Percentiles rank a stretch among this genome's conserved stretches.
These are phyloP conservation scores for Urocitellus parryii DNA, from an alignment of 2,113 vertebrate species.

Conservation along the genomic window DNA sequence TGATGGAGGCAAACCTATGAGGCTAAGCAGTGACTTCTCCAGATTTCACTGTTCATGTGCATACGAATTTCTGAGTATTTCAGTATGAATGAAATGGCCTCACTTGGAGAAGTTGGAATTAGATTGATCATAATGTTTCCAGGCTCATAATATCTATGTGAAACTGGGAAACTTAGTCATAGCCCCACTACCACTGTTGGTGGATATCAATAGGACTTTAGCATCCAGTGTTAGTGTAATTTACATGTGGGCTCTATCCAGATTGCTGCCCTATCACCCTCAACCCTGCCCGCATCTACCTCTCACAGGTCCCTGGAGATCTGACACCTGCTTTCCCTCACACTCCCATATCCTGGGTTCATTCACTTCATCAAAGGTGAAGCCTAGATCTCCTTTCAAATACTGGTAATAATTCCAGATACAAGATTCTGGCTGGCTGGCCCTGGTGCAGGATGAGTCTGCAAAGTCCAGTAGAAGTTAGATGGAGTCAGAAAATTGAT, in stretches of 20 bases:
- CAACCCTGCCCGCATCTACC: not conserved
- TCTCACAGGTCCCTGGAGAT: not conserved
- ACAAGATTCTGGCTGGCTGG: not conserved
- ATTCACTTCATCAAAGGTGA: not conserved
- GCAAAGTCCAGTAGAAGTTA: not conserved
- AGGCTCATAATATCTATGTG: not conserved
- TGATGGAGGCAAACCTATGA: not conserved
- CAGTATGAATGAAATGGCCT: not conserved
- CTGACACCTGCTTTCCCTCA: not conserved
- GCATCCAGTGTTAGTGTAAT: not conserved
- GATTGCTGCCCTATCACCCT: not conserved
- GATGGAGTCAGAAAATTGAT: not conserved
- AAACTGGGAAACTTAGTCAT: not conserved
- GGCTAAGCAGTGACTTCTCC: not conserved
- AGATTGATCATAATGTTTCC: not conserved
- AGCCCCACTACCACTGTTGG: not conserved
- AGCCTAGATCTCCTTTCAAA: not conserved
- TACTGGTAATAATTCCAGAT: not conserved
- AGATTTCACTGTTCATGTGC: not conserved
- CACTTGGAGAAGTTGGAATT: not conserved
- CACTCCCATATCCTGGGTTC: too few species aligned
- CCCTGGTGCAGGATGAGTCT: not conserved
- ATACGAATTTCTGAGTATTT: not conserved
- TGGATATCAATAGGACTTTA: not conserved
- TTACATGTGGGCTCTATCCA: not conserved